These are phyloP conservation scores for Oncopeltus fasciatus DNA, from an alignment of 1,140 invertebrate species.

Conservation along the genomic window DNA sequence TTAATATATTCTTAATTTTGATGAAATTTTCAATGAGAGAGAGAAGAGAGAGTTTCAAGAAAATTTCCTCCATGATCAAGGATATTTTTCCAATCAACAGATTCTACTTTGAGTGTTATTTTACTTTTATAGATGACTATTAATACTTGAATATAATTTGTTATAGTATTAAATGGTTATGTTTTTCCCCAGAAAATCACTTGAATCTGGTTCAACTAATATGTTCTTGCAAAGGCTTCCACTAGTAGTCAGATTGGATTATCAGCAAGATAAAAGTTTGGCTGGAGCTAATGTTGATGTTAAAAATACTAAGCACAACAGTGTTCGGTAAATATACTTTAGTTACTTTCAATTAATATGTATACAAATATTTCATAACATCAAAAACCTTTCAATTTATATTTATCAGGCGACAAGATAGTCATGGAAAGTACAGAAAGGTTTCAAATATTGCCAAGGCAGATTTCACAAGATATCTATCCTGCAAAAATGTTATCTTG, in stretches of 20 bases:
- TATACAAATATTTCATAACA: not conserved
- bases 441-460: slow-evolving; percentile 30
- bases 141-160: not conserved
- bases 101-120: no score
- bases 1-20: no score
- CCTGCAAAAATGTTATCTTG: slow-evolving; percentile 37
- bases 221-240: slow-evolving; percentile 38
- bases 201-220: slow-evolving; percentile 12
- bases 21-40: no score
- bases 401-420: slow-evolving; percentile 30
- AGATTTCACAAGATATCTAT: slow-evolving; percentile 48
- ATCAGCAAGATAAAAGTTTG: slow-evolving; percentile 63
- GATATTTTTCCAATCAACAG: no score
- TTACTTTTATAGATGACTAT: not conserved
- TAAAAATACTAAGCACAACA: slow-evolving; percentile 34
- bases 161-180: not conserved
- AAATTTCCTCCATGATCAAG: no score
- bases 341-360: not conserved
- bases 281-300: slow-evolving; percentile 47
- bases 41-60: no score
- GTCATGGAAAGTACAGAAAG: slow-evolving; percentile 27
- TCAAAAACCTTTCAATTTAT: not conserved
- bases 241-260: slow-evolving; percentile 54
- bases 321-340: not conserved
- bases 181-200: slow-evolving; percentile 13